A percentile compares a stretch with the other conserved stretches of the same genome.
Evolutionary conservation across 2,888 invertebrate species (phyloP).

Genomic region (Epistrophella euchroma): DNA sequence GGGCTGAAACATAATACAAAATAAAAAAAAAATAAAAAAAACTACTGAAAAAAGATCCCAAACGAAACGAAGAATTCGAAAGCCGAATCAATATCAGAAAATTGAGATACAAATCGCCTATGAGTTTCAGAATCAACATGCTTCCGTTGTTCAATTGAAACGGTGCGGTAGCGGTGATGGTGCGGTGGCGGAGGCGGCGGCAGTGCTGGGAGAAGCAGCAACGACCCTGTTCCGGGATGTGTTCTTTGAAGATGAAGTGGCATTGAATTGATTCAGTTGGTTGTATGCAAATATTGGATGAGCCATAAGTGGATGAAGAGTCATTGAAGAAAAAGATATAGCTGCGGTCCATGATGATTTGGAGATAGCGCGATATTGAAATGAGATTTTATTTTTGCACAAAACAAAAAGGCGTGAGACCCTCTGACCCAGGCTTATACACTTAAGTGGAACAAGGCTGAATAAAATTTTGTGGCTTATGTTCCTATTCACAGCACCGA

Average conservation of each 20-base stretch:
- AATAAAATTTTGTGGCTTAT: neutral
- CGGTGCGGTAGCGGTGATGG: neutral
- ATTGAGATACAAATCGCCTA: conserved; percentile 74
- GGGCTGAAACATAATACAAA: conserved; percentile 17
- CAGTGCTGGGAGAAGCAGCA: conserved; percentile 1
- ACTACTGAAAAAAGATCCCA: conserved; percentile 20
- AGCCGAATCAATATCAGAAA: conserved; percentile 73
- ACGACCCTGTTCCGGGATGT: conserved; percentile 48
- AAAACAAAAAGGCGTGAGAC: neutral
- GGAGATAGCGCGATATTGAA: conserved; percentile 1
- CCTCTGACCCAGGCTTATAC: neutral
- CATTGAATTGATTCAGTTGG: conserved; percentile 67
- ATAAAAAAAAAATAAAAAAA: conserved; percentile 19
- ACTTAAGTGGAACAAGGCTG: neutral
- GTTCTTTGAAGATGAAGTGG: conserved; percentile 69
- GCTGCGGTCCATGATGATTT: neutral
- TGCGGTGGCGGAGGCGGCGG: neutral
- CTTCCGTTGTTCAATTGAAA: conserved; percentile 34
- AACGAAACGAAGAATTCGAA: conserved; percentile 65
- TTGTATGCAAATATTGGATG: conserved; percentile 55
- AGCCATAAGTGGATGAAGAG: conserved; percentile 46
- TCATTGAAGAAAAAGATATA: conserved; percentile 42
- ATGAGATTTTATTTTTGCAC: neutral
- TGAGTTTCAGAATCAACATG: conserved; percentile 51
- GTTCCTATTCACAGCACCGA: too few relatives aligned